Evolutionary conservation across 2,113 vertebrate genomes (phyloP).

Genomic region (Dunckerocampus dactyliophorus): DNA sequence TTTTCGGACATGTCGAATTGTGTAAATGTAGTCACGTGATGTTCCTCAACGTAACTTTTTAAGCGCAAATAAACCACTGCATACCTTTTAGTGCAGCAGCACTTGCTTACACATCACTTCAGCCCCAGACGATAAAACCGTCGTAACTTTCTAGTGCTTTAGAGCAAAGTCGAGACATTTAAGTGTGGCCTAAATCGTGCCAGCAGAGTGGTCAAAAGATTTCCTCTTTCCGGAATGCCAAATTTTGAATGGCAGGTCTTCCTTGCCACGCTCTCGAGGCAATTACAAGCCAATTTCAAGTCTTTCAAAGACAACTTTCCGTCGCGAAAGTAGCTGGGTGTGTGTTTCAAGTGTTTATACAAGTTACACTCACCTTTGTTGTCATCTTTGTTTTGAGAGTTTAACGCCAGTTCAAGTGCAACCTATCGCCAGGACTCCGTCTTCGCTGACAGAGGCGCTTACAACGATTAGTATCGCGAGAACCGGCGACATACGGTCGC

Average conservation of each 20-base stretch:
- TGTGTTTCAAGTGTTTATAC: neutral
- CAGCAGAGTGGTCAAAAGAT: constrained; percentile 41
- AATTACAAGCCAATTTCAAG: constrained; percentile 11
- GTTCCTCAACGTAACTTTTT: too few relatives aligned
- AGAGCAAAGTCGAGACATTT: neutral
- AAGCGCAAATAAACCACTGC: neutral
- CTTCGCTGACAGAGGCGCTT: constrained; percentile 19
- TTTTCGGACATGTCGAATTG: neutral
- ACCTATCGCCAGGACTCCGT: constrained; percentile 3
- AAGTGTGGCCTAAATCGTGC: neutral
- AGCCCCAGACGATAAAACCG: neutral
- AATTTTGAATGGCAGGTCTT: constrained; percentile 52
- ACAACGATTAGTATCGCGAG: neutral
- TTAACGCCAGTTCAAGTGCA: constrained; percentile 18
- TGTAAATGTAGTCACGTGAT: too few relatives aligned
- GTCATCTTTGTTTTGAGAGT: constrained; percentile 48
- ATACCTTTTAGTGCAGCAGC: neutral
- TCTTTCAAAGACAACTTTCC: neutral
- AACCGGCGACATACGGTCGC: constrained; percentile 9
- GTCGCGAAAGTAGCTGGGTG: neutral
- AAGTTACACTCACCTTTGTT: constrained; percentile 55
- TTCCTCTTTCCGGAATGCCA: constrained; percentile 52
- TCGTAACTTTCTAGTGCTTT: neutral
- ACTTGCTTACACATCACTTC: constrained; percentile 12
- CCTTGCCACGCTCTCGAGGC: constrained; percentile 9